Percentiles rank a stretch among this genome's conserved stretches.
phyloP scores from a whole-genome alignment of 2,888 invertebrate species.

The Chironomus tentans region DNA sequence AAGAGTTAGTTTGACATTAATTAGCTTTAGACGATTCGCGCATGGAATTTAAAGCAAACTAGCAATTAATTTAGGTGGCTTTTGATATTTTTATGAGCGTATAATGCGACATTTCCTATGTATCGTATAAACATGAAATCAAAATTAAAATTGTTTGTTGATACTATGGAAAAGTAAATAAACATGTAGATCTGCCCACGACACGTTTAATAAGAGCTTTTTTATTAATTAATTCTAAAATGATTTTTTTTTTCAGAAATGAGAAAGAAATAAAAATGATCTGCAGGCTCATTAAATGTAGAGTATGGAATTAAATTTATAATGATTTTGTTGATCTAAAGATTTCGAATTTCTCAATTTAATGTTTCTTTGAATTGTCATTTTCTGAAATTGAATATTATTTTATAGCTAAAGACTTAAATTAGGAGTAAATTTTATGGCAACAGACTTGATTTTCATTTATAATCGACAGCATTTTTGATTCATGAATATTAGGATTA shows the following conservation, averaged over 20 bases:
- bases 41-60: neutral
- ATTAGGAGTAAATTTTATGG: too few species aligned
- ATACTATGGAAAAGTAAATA: neutral
- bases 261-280: neutral
- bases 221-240: neutral
- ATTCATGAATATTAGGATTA: too few species aligned
- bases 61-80: neutral
- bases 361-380: too few species aligned
- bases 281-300: neutral
- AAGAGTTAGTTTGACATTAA: neutral
- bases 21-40: conserved; percentile 2
- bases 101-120: neutral
- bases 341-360: too few species aligned
- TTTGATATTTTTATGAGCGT: neutral
- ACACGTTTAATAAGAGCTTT: neutral
- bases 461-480: too few species aligned
- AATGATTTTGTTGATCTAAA: too few species aligned
- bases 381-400: too few species aligned
- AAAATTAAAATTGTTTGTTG: neutral
- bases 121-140: neutral
- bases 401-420: too few species aligned
- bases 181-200: neutral
- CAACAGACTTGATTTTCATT: too few species aligned
- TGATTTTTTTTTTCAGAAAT: neutral
- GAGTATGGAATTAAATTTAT: neutral